Percentiles rank a stretch among this genome's conserved stretches.
Evolutionary conservation across 1,140 invertebrate genomes (phyloP).

Genomic region (Pygmarrhopalites habei): DNA sequence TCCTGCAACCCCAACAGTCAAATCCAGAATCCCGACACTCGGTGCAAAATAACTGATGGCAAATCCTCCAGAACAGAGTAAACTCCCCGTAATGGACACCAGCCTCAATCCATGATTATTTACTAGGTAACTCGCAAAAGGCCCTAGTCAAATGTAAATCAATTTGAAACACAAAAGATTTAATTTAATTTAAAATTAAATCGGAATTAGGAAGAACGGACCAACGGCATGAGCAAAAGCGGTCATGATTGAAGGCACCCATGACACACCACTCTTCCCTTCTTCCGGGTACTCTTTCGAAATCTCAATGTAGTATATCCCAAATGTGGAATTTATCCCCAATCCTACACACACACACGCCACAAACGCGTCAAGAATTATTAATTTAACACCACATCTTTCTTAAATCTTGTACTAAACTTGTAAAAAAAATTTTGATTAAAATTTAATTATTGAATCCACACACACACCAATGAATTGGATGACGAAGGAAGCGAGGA

Average conservation of each 20-base stretch:
- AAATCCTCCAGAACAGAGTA: constrained; percentile 69
- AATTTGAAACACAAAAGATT: too few relatives aligned
- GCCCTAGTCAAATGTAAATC: constrained; percentile 54
- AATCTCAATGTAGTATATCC: constrained; percentile 73
- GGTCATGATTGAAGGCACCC: constrained; percentile 85
- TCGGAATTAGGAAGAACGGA: too few relatives aligned
- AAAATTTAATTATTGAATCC: too few relatives aligned
- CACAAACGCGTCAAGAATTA: too few relatives aligned
- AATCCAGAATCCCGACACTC: constrained; percentile 69
- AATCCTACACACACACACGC: too few relatives aligned
- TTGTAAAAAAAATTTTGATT: too few relatives aligned
- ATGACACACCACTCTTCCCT: constrained; percentile 62
- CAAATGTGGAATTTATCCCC: constrained; percentile 75
- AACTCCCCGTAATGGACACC: constrained; percentile 80
- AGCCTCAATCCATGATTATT: constrained; percentile 84
- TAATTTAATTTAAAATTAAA: too few relatives aligned
- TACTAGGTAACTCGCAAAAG: constrained; percentile 81
- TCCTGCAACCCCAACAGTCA: constrained; percentile 68
- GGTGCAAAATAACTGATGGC: constrained; percentile 64
- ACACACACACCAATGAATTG: constrained; percentile 86
- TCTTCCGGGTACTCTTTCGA: constrained; percentile 69
- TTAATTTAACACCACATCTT: too few relatives aligned
- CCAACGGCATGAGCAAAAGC: constrained; percentile 86
- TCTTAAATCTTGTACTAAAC: too few relatives aligned
- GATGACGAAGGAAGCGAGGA: constrained; percentile 83